A percentile compares a stretch with the other conserved stretches of the same genome.
Conservation (phyloP, 2,888 invertebrate genomes). For the Nipponacmea schrenckii region DNA sequence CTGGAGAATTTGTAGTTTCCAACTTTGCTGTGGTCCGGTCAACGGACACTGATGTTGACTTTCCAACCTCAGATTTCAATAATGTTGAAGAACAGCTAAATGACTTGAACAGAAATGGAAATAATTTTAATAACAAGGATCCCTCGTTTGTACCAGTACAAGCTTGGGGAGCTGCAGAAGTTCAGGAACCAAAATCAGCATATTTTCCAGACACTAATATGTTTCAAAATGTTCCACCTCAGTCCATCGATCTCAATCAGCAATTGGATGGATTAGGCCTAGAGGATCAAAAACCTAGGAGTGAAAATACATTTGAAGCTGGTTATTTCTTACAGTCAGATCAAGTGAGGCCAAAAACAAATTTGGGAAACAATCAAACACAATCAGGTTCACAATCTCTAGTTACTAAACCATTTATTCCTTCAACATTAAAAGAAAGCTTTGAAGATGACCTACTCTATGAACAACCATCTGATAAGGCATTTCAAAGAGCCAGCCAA, state of each 20-base stretch:
- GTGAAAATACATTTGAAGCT: background rate
- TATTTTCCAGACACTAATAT: background rate
- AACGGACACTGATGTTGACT: conserved; percentile 57
- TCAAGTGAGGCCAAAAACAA: background rate
- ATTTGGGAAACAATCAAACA: background rate
- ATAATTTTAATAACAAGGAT: conserved; percentile 18
- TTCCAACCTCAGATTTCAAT: conserved; percentile 58
- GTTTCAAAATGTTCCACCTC: background rate
- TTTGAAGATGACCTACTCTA: conserved; percentile 54
- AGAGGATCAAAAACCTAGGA: background rate
- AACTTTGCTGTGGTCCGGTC: conserved; percentile 48
- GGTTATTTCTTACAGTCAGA: background rate
- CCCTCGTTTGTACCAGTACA: conserved; percentile 33
- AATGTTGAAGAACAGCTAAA: conserved; percentile 50
- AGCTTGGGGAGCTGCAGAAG: background rate
- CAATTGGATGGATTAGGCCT: background rate
- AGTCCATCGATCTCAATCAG: background rate
- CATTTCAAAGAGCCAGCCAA: conserved; percentile 10
- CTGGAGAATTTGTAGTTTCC: conserved; percentile 19
- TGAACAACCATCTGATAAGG: conserved; percentile 33
- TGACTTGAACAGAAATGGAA: conserved; percentile 53
- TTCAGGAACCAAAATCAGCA: background rate
- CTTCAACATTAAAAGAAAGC: conserved; percentile 40
- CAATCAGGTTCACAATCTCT: background rate
- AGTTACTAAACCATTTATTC: background rate